Percentiles rank a stretch among this genome's conserved stretches.
phyloP scores from a whole-genome alignment of 2,888 invertebrate species.

The Celastrina argiolus region DNA sequence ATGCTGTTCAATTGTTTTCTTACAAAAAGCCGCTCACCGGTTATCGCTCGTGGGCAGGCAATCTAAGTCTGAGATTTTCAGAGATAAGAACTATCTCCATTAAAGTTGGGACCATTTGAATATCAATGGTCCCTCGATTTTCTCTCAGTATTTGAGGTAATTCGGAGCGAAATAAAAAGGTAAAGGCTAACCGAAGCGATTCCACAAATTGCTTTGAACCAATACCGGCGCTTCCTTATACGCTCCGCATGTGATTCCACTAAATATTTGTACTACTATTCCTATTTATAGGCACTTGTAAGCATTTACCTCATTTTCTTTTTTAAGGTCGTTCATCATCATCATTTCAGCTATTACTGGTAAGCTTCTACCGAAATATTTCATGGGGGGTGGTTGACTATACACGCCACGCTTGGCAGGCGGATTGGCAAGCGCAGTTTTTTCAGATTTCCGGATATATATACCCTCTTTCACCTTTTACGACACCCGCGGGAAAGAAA shows the following conservation, averaged over 20 bases:
- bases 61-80: slow-evolving; percentile 12
- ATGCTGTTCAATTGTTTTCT: too few relatives aligned
- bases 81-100: slow-evolving; percentile 15
- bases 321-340: too few relatives aligned
- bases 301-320: neutral
- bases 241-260: neutral
- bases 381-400: too few relatives aligned
- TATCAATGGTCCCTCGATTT: slow-evolving; percentile 16
- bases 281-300: neutral
- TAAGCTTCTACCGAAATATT: too few relatives aligned
- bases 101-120: slow-evolving; percentile 12
- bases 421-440: too few relatives aligned
- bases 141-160: slow-evolving; percentile 19
- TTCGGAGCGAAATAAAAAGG: slow-evolving; percentile 18
- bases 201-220: slow-evolving; percentile 19
- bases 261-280: neutral
- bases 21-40: too few relatives aligned
- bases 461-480: too few relatives aligned
- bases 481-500: too few relatives aligned
- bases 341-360: too few relatives aligned
- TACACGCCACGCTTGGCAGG: too few relatives aligned
- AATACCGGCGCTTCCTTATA: slow-evolving; percentile 6
- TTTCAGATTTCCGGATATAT: too few relatives aligned
- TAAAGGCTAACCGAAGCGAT: slow-evolving; percentile 15
- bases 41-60: too few relatives aligned